Conservation (phyloP, 2,113 vertebrate species). For the Ia io region DNA sequence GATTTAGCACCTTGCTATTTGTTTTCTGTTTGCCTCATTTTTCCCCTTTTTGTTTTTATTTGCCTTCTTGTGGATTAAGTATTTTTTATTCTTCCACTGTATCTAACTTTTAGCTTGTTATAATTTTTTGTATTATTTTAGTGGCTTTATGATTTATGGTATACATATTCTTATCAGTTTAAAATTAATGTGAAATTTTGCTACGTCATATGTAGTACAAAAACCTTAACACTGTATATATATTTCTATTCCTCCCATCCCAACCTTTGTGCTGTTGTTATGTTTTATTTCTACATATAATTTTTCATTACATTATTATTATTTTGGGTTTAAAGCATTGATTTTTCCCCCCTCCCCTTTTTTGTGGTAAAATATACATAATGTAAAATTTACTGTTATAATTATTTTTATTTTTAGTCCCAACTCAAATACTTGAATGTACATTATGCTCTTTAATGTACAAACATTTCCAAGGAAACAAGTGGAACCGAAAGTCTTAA, state of each 20-base stretch:
- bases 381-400: not conserved
- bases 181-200: not conserved
- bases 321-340: not conserved
- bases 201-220: not conserved
- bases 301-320: not conserved
- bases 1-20: not conserved
- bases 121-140: not conserved
- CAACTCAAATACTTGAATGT: conserved; percentile 68
- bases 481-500: conserved; percentile 51
- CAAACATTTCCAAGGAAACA: conserved; percentile 68
- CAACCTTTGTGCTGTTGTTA: not conserved
- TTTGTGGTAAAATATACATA: not conserved
- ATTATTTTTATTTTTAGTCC: not conserved
- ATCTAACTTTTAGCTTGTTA: not conserved
- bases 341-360: not conserved
- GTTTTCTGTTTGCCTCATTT: not conserved
- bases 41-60: not conserved
- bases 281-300: not conserved
- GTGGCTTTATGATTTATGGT: not conserved
- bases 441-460: conserved; percentile 39
- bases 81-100: not conserved
- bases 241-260: not conserved
- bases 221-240: not conserved
- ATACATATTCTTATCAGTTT: too few species aligned
- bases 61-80: not conserved